Evolutionary conservation across 2,113 vertebrate species (phyloP), one percentile per base, ranked within the genome.

Genomic region (Oncorhynchus tshawytscha): DNA sequence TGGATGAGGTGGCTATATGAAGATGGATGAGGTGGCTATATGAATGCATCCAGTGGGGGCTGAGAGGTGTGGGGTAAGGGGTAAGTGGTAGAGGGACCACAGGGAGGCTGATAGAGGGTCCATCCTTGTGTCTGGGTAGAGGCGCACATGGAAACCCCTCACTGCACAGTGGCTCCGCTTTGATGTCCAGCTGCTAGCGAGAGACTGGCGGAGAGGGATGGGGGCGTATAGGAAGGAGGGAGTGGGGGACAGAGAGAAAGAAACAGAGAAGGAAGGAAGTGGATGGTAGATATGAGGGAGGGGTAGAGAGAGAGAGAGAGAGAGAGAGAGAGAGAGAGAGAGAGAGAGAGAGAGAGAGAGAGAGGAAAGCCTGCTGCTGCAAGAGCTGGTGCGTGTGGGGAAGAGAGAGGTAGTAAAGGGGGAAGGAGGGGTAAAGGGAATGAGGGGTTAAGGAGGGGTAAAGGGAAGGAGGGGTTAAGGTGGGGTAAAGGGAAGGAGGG

Each of bases 131-230:
- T 11, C 39, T 45, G 39, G 39, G 39, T 45, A 11, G 9, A 45
- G 39, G 39, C 9, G 39, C 39, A 45, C 39, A 11, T 45, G 39
- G 48, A 48, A 24, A 25, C 16, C 54, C 16, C 67, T 24, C 72
- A 65, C 49, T 8, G 65, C 65, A 78, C 45, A 8, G 2, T 45
- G 39, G 39, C 39, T 39, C 49, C 4, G 8, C 82, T 87, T 84
- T 91, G 79, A 91, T 81, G 77, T 74, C 73, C 71, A 81, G 81
- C 83, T 84, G 70, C 78, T 81, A 39, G 57, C 71, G 31, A 22
- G 25, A 45, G 20, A 77, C 80, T 84, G 80, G 84, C 81, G 80
- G 78, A 83, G n/a, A 71, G 31, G 73, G 59, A 64, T 16, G 57
- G 8, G 39, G 39, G 8, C 2, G 39, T 39, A 39, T 39, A 59